Conservation (phyloP, 2,113 vertebrate species). For the Apistogramma diplotaenia region DNA sequence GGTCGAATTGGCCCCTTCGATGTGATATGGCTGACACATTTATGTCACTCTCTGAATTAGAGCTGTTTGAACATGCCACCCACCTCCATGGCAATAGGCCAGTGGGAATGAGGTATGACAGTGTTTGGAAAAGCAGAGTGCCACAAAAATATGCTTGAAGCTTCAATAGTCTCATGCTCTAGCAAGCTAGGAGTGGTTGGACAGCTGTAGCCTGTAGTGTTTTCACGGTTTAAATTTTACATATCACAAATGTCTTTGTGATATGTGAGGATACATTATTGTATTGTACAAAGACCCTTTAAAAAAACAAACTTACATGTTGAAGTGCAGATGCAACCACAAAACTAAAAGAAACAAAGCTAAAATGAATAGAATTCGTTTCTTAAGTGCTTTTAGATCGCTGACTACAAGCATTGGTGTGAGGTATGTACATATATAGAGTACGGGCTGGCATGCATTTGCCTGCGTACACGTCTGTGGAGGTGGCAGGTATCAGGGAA, state of each 20-base stretch:
- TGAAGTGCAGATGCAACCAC: neutral
- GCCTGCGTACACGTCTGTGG: neutral
- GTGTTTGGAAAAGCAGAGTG: constrained; percentile 33
- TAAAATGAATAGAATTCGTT: neutral
- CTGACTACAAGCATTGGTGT: neutral
- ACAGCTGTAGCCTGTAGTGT: constrained; percentile 1
- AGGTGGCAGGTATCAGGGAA: constrained; percentile 65
- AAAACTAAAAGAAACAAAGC: neutral
- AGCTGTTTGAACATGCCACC: constrained; percentile 60
- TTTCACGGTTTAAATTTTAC: constrained; percentile 32
- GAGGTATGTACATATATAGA: neutral
- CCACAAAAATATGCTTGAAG: constrained; percentile 60
- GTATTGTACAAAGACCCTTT: neutral
- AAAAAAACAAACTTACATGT: neutral
- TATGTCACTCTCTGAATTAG: constrained; percentile 65
- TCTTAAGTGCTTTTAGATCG: neutral
- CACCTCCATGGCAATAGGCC: constrained; percentile 43
- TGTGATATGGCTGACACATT: constrained; percentile 45
- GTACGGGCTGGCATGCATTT: neutral
- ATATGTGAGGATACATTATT: constrained; percentile 11
- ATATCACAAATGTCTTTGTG: constrained; percentile 20
- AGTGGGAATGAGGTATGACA: constrained; percentile 51
- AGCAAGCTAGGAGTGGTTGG: constrained; percentile 18
- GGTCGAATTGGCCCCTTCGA: constrained; percentile 51
- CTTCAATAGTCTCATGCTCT: constrained; percentile 41